Evolutionary conservation across 1,140 invertebrate genomes (phyloP).

Genomic region (Pachypsylla venusta): DNA sequence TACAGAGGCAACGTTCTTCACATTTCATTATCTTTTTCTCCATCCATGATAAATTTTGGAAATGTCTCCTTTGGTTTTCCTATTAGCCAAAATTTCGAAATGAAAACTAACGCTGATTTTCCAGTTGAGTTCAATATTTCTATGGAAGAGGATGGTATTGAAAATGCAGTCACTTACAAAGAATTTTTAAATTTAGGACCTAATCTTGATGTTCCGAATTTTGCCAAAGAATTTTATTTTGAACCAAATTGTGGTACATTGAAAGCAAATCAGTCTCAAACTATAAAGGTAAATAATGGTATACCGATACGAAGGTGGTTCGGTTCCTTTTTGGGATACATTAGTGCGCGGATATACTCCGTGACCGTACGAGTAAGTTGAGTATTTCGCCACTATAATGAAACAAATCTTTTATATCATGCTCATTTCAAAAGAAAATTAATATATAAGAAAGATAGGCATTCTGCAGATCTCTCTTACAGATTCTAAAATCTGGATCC

Average conservation of each 20-base stretch:
- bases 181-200: not conserved
- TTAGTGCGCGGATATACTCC: too few relatives aligned
- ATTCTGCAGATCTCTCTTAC: too few relatives aligned
- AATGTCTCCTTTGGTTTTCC: slow-evolving; percentile 6
- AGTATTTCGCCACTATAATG: too few relatives aligned
- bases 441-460: too few relatives aligned
- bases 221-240: not conserved
- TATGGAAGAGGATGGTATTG: not conserved
- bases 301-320: too few relatives aligned
- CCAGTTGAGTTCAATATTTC: not conserved
- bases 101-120: not conserved
- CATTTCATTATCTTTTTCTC: not conserved
- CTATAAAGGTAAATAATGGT: not conserved
- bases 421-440: too few relatives aligned
- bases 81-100: not conserved
- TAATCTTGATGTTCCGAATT: not conserved
- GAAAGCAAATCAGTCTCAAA: not conserved
- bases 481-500: too few relatives aligned
- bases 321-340: too few relatives aligned
- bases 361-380: too few relatives aligned
- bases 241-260: not conserved
- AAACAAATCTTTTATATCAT: too few relatives aligned
- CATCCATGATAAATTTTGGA: not conserved
- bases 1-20: not conserved
- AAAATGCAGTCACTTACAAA: not conserved